These are phyloP conservation scores for Drosophila virilis DNA, from an alignment of 1,140 invertebrate genomes.

Conservation along the genomic window DNA sequence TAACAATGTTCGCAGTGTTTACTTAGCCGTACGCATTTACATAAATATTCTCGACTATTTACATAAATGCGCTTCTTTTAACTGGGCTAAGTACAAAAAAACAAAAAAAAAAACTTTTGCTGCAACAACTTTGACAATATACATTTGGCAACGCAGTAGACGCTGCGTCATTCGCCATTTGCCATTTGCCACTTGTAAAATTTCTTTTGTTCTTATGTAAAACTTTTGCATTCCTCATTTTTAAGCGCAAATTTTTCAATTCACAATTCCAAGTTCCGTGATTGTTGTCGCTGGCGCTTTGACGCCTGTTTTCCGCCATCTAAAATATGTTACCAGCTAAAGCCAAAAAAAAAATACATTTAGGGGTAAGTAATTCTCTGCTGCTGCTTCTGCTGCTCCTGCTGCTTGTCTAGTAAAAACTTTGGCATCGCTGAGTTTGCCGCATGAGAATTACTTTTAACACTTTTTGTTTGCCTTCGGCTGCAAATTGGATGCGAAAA, in stretches of 20 bases:
- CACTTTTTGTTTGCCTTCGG: conserved; percentile 63
- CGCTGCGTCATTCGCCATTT: conserved; percentile 62
- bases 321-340: conserved; percentile 64
- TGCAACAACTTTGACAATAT: conserved; percentile 58
- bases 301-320: conserved; percentile 39
- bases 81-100: conserved; percentile 15
- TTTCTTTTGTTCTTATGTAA: conserved; percentile 44
- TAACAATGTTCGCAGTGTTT: conserved; percentile 22
- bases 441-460: conserved; percentile 66
- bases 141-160: conserved; percentile 64
- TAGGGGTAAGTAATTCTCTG: conserved; percentile 37
- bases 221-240: conserved; percentile 56
- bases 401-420: conserved; percentile 36
- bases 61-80: conserved; percentile 20
- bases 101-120: conserved; percentile 29
- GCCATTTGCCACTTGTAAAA: conserved; percentile 45
- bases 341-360: conserved; percentile 57
- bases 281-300: conserved; percentile 23
- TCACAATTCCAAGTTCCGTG: conserved; percentile 42
- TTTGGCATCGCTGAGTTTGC: conserved; percentile 59
- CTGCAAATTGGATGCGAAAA: conserved; percentile 55
- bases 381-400: background rate
- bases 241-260: conserved; percentile 71
- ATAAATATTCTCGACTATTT: conserved; percentile 11
- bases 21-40: conserved; percentile 7